A percentile compares a stretch with the other conserved stretches of the same genome.
These are phyloP conservation scores for Isoperla grammatica DNA, from an alignment of 2,888 invertebrate species.

Conservation along the genomic window DNA sequence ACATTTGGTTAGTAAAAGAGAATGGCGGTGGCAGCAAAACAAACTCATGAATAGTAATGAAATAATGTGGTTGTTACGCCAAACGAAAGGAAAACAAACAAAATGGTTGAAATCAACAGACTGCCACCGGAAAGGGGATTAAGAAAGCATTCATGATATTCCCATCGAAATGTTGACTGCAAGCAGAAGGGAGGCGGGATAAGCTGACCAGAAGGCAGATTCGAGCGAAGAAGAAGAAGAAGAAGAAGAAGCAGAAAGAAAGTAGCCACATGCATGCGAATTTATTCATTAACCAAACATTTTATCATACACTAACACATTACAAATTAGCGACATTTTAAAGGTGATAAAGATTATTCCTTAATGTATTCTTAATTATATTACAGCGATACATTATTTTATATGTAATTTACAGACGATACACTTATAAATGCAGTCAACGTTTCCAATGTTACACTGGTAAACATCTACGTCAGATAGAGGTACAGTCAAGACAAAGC, in stretches of 20 bases:
- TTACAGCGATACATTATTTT: slow-evolving; percentile 24
- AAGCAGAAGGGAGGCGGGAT: background rate
- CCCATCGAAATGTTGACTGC: background rate
- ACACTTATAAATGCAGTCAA: background rate
- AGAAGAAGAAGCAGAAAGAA: slow-evolving; percentile 13
- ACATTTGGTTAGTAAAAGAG: slow-evolving; percentile 8
- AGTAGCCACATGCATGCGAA: slow-evolving; percentile 29
- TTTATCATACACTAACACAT: slow-evolving; percentile 7
- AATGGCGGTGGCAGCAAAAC: slow-evolving; percentile 21
- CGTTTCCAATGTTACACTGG: slow-evolving; percentile 16
- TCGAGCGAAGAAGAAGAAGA: background rate
- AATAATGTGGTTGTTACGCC: background rate
- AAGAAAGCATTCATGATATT: background rate
- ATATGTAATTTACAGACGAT: background rate
- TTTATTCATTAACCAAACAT: slow-evolving; percentile 26
- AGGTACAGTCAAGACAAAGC: background rate
- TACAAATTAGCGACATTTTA: slow-evolving; percentile 4
- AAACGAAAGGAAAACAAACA: no score
- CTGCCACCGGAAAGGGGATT: background rate
- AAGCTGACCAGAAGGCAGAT: background rate
- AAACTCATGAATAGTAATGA: background rate
- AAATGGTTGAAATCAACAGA: background rate
- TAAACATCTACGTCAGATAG: slow-evolving; percentile 21
- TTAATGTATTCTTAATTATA: slow-evolving; percentile 15
- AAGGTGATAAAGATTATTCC: background rate